Evolutionary conservation across 2,888 invertebrate genomes (phyloP).

Genomic region (Andrena hattorfiana): DNA sequence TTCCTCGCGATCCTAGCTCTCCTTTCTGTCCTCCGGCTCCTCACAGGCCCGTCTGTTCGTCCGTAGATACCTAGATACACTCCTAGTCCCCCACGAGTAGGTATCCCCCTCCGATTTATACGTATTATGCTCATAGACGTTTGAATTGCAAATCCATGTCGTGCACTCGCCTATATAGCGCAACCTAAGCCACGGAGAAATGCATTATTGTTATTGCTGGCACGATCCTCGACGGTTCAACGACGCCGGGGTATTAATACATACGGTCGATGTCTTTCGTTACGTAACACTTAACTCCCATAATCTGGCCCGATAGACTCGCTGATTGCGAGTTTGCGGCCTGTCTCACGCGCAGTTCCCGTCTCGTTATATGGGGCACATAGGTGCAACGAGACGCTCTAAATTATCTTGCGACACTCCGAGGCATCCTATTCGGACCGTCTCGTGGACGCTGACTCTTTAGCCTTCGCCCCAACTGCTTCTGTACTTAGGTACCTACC

Average conservation of each 20-base stretch:
- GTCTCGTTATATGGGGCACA: slow-evolving; percentile 35
- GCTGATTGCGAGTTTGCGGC: slow-evolving; percentile 51
- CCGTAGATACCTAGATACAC: neutral
- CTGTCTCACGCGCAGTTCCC: slow-evolving; percentile 31
- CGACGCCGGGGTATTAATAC: slow-evolving; percentile 70
- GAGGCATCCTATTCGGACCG: slow-evolving; percentile 11
- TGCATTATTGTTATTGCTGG: slow-evolving; percentile 70
- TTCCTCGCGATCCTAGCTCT: neutral
- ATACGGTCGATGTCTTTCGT: slow-evolving; percentile 67
- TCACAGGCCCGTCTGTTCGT: slow-evolving; percentile 19
- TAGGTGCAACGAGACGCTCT: slow-evolving; percentile 32
- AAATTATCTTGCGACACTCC: slow-evolving; percentile 38
- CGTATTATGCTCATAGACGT: slow-evolving; percentile 76
- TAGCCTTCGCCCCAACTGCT: neutral
- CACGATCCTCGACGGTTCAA: slow-evolving; percentile 61
- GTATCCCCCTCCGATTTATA: slow-evolving; percentile 75
- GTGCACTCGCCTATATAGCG: slow-evolving; percentile 66
- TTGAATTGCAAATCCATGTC: slow-evolving; percentile 82
- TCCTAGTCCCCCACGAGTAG: neutral
- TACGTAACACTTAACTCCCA: slow-evolving; percentile 64
- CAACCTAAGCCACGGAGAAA: slow-evolving; percentile 63
- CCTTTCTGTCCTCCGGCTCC: slow-evolving; percentile 11
- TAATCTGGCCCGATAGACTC: slow-evolving; percentile 55
- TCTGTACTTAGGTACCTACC: neutral
- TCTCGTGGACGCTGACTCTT: neutral